Evolutionary conservation across 2,113 vertebrate genomes (phyloP).

Genomic region (Lepus timidus): DNA sequence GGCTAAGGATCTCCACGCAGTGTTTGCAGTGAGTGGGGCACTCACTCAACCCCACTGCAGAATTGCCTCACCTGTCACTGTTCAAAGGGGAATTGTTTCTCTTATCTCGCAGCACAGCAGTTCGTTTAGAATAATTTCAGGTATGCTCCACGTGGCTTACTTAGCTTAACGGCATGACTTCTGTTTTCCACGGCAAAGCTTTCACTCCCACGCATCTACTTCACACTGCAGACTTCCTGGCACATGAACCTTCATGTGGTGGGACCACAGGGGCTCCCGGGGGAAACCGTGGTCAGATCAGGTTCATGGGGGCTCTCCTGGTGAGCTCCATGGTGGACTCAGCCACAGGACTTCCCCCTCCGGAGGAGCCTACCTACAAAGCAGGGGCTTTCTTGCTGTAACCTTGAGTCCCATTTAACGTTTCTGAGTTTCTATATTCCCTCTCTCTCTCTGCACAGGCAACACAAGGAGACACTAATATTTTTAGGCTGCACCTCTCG

Average conservation of each 20-base stretch:
- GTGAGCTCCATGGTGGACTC: too few relatives aligned
- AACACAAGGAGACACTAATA: background rate
- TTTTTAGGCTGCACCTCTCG: background rate
- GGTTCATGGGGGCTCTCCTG: too few relatives aligned
- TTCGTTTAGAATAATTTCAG: slow-evolving; percentile 61
- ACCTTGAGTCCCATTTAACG: background rate
- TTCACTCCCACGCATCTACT: accelerated
- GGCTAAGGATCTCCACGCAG: background rate
- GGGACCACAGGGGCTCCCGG: too few relatives aligned
- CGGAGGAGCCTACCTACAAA: too few relatives aligned
- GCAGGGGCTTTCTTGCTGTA: background rate
- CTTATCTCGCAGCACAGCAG: slow-evolving; percentile 39
- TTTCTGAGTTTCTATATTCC: background rate
- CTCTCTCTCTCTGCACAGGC: background rate
- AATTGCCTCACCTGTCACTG: background rate
- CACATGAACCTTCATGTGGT: accelerated
- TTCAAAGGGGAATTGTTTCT: slow-evolving; percentile 63
- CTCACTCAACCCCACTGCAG: background rate
- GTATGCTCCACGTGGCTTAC: slow-evolving; percentile 50
- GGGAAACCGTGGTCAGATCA: too few relatives aligned
- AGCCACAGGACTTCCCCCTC: too few relatives aligned
- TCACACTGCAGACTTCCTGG: background rate
- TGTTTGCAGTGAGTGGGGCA: background rate
- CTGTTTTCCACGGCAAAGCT: background rate
- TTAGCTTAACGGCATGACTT: background rate